Evolutionary conservation across 2,888 invertebrate species (phyloP).

Genomic region (Apodemia zela): DNA sequence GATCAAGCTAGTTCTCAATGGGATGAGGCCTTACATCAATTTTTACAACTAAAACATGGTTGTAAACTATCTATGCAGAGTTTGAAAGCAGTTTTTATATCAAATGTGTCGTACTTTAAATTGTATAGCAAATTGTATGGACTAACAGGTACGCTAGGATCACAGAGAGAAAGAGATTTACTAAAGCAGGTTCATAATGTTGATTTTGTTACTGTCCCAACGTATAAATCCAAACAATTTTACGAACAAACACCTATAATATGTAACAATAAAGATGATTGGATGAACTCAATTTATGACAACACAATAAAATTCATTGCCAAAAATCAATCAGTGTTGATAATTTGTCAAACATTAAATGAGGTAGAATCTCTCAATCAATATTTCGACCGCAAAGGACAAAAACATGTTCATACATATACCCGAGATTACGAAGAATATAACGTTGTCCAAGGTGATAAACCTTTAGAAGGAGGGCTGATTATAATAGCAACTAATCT

Average conservation of each 20-base stretch:
- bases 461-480: slow-evolving; percentile 10
- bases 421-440: slow-evolving; percentile 20
- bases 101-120: slow-evolving; percentile 22
- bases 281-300: slow-evolving; percentile 14
- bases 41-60: slow-evolving; percentile 23
- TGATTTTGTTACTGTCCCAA: slow-evolving; percentile 21
- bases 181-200: slow-evolving; percentile 20
- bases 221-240: slow-evolving; percentile 19
- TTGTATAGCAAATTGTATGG: slow-evolving; percentile 20
- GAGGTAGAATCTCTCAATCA: slow-evolving; percentile 17
- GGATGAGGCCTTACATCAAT: slow-evolving; percentile 21
- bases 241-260: slow-evolving; percentile 15
- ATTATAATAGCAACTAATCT: slow-evolving; percentile 22
- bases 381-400: neutral
- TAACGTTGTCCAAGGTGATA: slow-evolving; percentile 14
- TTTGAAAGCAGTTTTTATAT: slow-evolving; percentile 21
- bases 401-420: slow-evolving; percentile 18
- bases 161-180: slow-evolving; percentile 19
- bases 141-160: slow-evolving; percentile 19
- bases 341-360: slow-evolving; percentile 19
- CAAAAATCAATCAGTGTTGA: slow-evolving; percentile 13
- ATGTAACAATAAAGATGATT: slow-evolving; percentile 17
- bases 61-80: slow-evolving; percentile 22
- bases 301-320: slow-evolving; percentile 8
- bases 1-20: slow-evolving; percentile 19